phyloP scores from a whole-genome alignment of 2,797 vertebrate genomes.

The Catostomus latipinnis region DNA sequence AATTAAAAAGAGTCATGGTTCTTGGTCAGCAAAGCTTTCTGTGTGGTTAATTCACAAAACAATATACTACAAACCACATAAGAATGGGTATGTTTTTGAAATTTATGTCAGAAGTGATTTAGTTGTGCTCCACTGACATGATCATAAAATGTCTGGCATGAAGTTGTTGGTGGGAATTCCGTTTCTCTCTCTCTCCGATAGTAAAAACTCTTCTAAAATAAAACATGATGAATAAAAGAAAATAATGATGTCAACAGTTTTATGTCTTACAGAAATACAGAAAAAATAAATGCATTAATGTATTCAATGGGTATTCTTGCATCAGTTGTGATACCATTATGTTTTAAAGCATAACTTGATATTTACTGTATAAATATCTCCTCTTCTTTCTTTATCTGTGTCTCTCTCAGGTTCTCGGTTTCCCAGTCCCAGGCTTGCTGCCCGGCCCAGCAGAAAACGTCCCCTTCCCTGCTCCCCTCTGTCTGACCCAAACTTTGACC shows the following conservation, averaged over 20 bases:
- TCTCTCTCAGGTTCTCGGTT: slow-evolving; percentile 86
- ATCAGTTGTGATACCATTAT: slow-evolving; percentile 55
- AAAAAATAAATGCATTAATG: background rate
- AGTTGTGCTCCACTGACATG: background rate
- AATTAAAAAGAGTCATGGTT: slow-evolving; percentile 47
- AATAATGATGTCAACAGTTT: background rate
- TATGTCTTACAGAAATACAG: background rate
- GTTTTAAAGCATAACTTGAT: slow-evolving; percentile 44
- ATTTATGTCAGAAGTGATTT: background rate
- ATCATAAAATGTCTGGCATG: slow-evolving; percentile 12
- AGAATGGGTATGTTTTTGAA: background rate
- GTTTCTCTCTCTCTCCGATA: background rate
- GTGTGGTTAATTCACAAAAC: background rate
- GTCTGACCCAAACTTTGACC: slow-evolving; percentile 96
- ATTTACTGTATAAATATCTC: background rate
- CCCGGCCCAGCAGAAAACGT: slow-evolving; percentile 93
- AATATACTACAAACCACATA: background rate
- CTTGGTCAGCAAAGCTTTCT: slow-evolving; percentile 1
- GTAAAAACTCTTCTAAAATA: slow-evolving; percentile 3
- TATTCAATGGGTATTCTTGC: background rate
- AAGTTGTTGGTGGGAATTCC: slow-evolving; percentile 41
- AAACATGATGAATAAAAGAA: background rate
- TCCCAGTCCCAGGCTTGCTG: slow-evolving; percentile 88
- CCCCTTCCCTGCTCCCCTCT: slow-evolving; percentile 91
- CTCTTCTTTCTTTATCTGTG: slow-evolving; percentile 41